These are phyloP conservation scores for Nudaria mundana DNA, from an alignment of 2,888 invertebrate species.

Conservation along the genomic window DNA sequence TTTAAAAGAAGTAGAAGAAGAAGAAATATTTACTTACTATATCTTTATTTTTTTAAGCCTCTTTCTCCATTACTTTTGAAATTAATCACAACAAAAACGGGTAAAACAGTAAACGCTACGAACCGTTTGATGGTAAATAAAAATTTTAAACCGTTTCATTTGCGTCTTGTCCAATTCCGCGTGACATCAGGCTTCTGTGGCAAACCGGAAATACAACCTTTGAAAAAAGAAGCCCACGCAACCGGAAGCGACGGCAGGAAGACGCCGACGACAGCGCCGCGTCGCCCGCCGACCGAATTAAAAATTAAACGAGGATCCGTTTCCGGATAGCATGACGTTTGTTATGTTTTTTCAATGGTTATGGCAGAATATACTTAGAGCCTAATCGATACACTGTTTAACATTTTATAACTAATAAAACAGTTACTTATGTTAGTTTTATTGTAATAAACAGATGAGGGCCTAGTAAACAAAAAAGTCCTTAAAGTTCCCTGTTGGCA, in stretches of 20 bases:
- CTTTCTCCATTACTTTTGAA: no score
- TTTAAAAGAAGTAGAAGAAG: no score
- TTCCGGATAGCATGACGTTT: constrained; percentile 68
- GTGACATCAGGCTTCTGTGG: constrained; percentile 54
- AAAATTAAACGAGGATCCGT: constrained; percentile 78
- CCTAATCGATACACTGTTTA: neutral
- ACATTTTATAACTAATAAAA: no score
- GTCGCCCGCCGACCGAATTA: constrained; percentile 68
- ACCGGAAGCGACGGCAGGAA: constrained; percentile 76
- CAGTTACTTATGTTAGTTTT: no score
- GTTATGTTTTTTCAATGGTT: constrained; percentile 34
- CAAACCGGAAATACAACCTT: constrained; percentile 74
- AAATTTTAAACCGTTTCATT: constrained; percentile 19
- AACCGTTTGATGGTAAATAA: neutral
- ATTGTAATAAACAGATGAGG: no score
- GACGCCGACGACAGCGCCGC: constrained; percentile 72
- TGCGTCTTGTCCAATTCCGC: constrained; percentile 43
- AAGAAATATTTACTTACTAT: no score
- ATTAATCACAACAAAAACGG: no score
- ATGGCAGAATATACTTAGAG: constrained; percentile 17
- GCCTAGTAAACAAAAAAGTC: no score
- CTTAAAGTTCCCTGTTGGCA: no score
- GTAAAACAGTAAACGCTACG: neutral
- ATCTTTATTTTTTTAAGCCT: no score
- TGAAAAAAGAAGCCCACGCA: constrained; percentile 65